Evolutionary conservation across 1,140 invertebrate species (phyloP), one percentile per base, ranked within the genome.

Genomic region (Meloidogyne exigua): DNA sequence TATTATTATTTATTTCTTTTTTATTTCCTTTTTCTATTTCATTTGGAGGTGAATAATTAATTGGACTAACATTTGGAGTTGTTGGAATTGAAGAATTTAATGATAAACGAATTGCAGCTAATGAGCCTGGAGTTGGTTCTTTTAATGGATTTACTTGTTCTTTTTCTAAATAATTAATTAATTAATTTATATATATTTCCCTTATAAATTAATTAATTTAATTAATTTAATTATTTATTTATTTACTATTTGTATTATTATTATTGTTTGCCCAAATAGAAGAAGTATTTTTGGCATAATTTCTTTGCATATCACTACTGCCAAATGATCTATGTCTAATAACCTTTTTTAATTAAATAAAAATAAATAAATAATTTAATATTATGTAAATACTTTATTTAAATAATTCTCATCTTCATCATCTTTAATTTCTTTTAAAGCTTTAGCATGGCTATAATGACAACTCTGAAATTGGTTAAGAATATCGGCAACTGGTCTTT

Each of bases 101-200:
- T 36, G 74, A 68, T 70, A 63, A 63, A 21, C 70, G 70, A 15
- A 75, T 75, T 28, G 74, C 74, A 5, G 70, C 70, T 32, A 72
- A 26, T 15, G 70, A 72, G 21, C 70, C 70, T 15, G 62, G 26
- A 18, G 39, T 26, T 72, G 70, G 70, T 66, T 44, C 70, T 49
- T 66, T 28, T 42, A 32, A 32, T n/a, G 63, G 5, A 28, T n/a
- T n/a, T 13, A 18, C 7, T 32, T 3, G 2, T 32, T 32, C 28
- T 32, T 32, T 7, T 39, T 39, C 3, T 9, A 39, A 39, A 39
- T 32, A 32, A 32, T n/a, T n/a, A 32, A 32, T 32, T 32, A 32
- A 32, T 32, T 32, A 32, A 32, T 32, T 32, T 7, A 32, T 3
- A 32, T n/a, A n/a, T n/a, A n/a, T n/a, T n/a, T n/a, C n/a, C n/a